Base-by-base conservation (phyloP, 2,797 vertebrate genomes). In the Paratrypauchen microcephalus region DNA sequence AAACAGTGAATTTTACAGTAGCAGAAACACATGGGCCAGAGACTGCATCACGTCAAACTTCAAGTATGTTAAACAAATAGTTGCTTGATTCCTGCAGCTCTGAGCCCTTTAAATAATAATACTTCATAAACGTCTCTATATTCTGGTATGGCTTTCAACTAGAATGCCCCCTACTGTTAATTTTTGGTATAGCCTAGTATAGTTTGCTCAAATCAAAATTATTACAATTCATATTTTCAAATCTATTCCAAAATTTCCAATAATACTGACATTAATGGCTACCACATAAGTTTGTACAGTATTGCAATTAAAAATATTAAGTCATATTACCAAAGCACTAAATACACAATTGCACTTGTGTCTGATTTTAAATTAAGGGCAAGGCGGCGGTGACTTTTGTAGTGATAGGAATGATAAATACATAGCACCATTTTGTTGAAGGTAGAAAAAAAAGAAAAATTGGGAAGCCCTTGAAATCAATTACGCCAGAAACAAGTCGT, bases 361-460 rank as follows among this genome's bases (percentile, higher is more conserved):
- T 83, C 80, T 68, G 74, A 69, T 74, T 45, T 84, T 79, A n/a
- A 67, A 79, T 89, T 89, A 82, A 90, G 58, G 82, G 86, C 84
- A 68, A 63, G 50, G 78, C 94, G 89, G 92, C 89, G 93, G 69
- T 70, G 79, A 83, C 74, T 23, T 58, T 57, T 62, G 78, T 87
- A 83, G 88, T 94, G 87, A 87, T 90, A 96, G 97, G 97, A 99
- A 98, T 98, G 97, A 96, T 97, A 97, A 95, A 93, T 95, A 94
- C 91, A 95, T 98, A 99, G 97, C 97, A 99, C 97, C 97, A 96
- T 96, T 91, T 92, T 90, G 87, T 92, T 86, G 82, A 92, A 91
- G 90, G 87, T 82, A 91, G 91, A 86, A 94, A 91, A 80, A 77
- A 72, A 36, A 81, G 86, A 87, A 82, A 88, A 84, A 85, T 86